These are phyloP conservation scores for Bradypus variegatus DNA, from an alignment of 2,797 vertebrate species.

Conservation along the genomic window DNA sequence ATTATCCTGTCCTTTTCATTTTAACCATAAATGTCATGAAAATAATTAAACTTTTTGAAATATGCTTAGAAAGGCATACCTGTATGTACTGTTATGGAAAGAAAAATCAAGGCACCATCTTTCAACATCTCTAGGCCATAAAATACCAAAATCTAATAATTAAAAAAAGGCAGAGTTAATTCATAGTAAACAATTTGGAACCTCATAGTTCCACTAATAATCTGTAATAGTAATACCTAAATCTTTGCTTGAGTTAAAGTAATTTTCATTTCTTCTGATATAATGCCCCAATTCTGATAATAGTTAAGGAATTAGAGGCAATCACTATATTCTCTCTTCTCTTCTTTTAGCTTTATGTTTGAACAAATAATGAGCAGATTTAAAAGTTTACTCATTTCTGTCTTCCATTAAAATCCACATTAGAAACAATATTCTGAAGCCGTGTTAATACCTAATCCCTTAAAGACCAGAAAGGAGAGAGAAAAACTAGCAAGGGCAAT, in stretches of 20 bases:
- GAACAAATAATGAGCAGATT: not conserved
- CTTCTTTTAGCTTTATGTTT: not conserved
- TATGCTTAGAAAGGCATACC: not conserved
- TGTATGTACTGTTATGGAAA: not conserved
- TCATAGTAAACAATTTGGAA: not conserved
- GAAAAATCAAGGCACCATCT: not conserved
- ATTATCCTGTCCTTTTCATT: not conserved
- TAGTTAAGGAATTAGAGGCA: not conserved
- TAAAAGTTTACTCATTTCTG: not conserved
- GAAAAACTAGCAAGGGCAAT: not conserved
- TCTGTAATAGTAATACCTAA: not conserved
- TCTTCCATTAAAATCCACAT: not conserved
- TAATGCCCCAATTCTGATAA: not conserved
- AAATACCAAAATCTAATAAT: not conserved
- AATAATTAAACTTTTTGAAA: slow-evolving; percentile 15
- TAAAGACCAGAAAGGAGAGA: slow-evolving; percentile 20
- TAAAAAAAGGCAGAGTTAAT: not conserved
- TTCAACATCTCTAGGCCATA: not conserved
- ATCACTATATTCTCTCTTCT: not conserved
- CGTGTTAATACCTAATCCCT: not conserved
- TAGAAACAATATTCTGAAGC: not conserved
- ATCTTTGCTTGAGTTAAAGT: not conserved
- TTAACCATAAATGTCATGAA: not conserved
- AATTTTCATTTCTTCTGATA: not conserved
- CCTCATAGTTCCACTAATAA: not conserved